Conservation (phyloP, 1,140 invertebrate genomes). For the Nixonia krombeini region DNA sequence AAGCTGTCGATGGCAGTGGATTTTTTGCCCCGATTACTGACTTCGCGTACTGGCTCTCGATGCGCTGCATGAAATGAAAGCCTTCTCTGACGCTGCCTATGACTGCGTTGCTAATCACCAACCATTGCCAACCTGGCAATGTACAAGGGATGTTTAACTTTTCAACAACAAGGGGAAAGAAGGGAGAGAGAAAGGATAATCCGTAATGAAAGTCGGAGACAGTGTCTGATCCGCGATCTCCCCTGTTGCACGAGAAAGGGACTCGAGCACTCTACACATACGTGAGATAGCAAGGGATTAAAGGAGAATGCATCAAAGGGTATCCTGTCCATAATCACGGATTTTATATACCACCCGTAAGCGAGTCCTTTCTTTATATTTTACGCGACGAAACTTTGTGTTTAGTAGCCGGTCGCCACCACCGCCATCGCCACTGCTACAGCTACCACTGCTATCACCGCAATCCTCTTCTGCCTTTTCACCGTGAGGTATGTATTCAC, state of each 20-base stretch:
- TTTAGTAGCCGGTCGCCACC: neutral
- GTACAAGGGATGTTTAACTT: conserved; percentile 49
- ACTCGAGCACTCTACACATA: conserved; percentile 37
- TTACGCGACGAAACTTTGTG: conserved; percentile 42
- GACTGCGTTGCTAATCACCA: conserved; percentile 45
- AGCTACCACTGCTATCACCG: neutral
- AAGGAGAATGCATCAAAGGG: conserved; percentile 50
- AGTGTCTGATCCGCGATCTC: conserved; percentile 51
- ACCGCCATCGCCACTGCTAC: neutral
- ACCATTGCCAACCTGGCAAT: conserved; percentile 48
- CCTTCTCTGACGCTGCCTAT: conserved; percentile 28
- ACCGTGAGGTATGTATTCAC: too few relatives aligned
- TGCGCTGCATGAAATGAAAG: conserved; percentile 37
- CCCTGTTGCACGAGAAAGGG: conserved; percentile 33
- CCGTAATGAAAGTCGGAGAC: conserved; percentile 54
- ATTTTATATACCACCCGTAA: conserved; percentile 46
- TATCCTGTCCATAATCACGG: conserved; percentile 49
- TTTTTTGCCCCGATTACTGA: conserved; percentile 18
- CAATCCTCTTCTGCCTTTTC: neutral
- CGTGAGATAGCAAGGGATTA: conserved; percentile 34
- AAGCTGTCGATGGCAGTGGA: conserved; percentile 30
- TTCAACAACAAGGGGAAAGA: conserved; percentile 34
- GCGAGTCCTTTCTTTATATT: conserved; percentile 45
- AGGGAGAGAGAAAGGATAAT: conserved; percentile 50
- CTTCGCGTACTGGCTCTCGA: conserved; percentile 14